Percentiles rank a stretch among this genome's conserved stretches.
Evolutionary conservation across 2,888 invertebrate genomes (phyloP).

Genomic region (Netelia virgata): DNA sequence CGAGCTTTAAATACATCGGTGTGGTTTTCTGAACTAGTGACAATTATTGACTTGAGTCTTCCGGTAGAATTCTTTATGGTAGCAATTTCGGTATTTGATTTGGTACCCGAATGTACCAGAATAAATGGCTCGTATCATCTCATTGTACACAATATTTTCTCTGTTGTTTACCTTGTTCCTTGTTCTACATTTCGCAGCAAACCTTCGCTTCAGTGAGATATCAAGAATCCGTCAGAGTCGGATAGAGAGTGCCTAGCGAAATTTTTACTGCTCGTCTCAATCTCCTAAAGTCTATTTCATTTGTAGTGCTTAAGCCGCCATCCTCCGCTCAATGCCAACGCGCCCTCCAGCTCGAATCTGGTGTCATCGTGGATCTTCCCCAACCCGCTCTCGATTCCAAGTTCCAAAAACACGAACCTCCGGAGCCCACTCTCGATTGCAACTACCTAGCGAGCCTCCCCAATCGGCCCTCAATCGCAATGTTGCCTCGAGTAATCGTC

Average conservation of each 20-base stretch:
- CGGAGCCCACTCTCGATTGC: no score
- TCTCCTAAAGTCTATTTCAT: no score
- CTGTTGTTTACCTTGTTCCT: conserved; percentile 90
- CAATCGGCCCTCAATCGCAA: no score
- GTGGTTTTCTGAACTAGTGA: conserved; percentile 92
- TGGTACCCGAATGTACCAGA: conserved; percentile 93
- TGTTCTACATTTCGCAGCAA: conserved; percentile 97
- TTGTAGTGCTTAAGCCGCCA: no score
- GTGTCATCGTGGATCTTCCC: no score
- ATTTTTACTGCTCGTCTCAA: no score
- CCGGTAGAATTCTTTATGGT: conserved; percentile 94
- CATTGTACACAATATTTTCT: conserved; percentile 89
- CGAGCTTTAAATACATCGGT: conserved; percentile 91
- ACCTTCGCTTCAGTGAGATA: conserved; percentile 97
- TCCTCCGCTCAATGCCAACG: no score
- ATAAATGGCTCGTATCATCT: conserved; percentile 90
- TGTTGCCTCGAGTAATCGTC: no score
- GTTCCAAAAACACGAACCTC: no score
- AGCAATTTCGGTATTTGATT: conserved; percentile 94
- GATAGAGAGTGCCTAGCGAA: conserved; percentile 93
- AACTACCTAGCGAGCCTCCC: no score
- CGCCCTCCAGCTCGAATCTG: no score
- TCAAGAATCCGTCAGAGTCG: conserved; percentile 92
- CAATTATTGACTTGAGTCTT: conserved; percentile 94
- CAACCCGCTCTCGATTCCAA: no score